phyloP scores from a whole-genome alignment of 1,140 invertebrate genomes.

The Ceratosolen solmsi region DNA sequence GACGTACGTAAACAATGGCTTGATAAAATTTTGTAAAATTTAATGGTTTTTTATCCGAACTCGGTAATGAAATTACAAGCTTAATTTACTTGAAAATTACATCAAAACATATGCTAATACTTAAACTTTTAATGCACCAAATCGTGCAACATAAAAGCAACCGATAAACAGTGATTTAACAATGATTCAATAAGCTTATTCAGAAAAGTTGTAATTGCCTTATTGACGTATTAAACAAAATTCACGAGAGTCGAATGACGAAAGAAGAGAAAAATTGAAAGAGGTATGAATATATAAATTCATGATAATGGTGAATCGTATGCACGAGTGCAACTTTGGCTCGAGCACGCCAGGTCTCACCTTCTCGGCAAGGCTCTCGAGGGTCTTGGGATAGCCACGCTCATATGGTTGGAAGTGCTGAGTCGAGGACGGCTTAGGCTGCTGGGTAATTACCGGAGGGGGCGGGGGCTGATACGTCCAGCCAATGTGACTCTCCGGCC shows the following conservation, averaged over 20 bases:
- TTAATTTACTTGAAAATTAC: neutral
- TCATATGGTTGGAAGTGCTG: conserved; percentile 86
- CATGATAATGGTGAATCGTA: neutral
- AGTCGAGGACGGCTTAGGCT: conserved; percentile 83
- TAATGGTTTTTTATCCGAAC: too few species aligned
- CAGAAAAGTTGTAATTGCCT: neutral
- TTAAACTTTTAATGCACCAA: neutral
- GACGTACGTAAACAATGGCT: neutral
- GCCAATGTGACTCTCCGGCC: conserved; percentile 70
- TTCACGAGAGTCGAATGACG: conserved; percentile 2
- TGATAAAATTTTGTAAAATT: too few species aligned
- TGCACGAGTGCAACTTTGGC: neutral
- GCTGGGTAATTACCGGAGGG: conserved; percentile 89
- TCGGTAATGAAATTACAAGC: too few species aligned
- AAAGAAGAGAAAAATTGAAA: conserved; percentile 7
- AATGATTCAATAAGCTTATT: neutral
- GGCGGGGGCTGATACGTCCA: conserved; percentile 82
- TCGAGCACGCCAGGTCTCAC: conserved; percentile 64
- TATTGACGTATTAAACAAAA: neutral
- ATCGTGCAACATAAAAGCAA: neutral
- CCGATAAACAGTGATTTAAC: neutral
- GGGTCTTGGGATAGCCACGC: conserved; percentile 89
- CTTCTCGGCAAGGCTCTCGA: conserved; percentile 92
- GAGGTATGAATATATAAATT: neutral
- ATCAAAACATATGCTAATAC: neutral